phyloP scores from a whole-genome alignment of 2,113 vertebrate species.

The Pteronura brasiliensis region DNA sequence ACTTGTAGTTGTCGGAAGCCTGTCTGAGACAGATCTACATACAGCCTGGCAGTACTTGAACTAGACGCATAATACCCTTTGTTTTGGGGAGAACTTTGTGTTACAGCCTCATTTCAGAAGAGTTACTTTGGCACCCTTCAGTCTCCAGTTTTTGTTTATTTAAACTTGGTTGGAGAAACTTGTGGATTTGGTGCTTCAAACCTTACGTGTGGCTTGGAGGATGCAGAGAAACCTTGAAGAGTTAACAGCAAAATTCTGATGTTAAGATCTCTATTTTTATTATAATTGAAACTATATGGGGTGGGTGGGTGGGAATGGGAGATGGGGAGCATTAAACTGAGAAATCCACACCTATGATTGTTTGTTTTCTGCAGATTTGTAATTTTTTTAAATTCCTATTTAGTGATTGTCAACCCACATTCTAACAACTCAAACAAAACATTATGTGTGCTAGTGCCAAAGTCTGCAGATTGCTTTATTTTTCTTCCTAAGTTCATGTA shows the following conservation, averaged over 20 bases:
- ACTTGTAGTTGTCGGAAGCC: conserved; percentile 36
- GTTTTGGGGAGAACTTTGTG: conserved; percentile 61
- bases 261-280: conserved; percentile 67
- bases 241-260: conserved; percentile 53
- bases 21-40: conserved; percentile 44
- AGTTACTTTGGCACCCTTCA: conserved; percentile 56
- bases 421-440: conserved; percentile 46
- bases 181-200: conserved; percentile 69
- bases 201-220: conserved; percentile 41
- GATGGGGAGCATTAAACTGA: conserved; percentile 19
- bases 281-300: conserved; percentile 47
- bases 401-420: conserved; percentile 18
- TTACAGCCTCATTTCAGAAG: conserved; percentile 63
- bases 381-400: conserved; percentile 39
- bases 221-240: conserved; percentile 63
- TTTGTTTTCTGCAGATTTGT: conserved; percentile 64
- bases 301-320: conserved; percentile 23
- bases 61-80: conserved; percentile 40
- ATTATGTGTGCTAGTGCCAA: conserved; percentile 66
- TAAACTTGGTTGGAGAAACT: conserved; percentile 65
- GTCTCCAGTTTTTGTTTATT: conserved; percentile 61
- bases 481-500: conserved; percentile 21
- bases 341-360: conserved; percentile 50
- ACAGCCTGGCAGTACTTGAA: conserved; percentile 70
- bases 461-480: conserved; percentile 70